Percentiles rank a stretch among this genome's conserved stretches.
These are phyloP conservation scores for Artibeus jamaicensis DNA, from an alignment of 2,797 vertebrate species.

Conservation along the genomic window DNA sequence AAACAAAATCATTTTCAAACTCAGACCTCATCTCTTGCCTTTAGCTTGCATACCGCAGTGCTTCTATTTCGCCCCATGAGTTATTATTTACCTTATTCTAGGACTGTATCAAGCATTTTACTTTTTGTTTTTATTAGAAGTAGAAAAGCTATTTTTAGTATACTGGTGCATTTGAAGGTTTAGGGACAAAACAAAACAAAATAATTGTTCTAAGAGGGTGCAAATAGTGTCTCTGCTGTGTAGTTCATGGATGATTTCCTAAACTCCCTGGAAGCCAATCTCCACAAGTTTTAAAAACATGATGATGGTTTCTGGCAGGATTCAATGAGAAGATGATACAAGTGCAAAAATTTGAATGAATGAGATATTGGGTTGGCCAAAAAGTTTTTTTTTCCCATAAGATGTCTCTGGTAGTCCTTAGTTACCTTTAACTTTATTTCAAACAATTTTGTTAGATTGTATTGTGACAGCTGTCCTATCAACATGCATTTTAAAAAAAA, in stretches of 20 bases:
- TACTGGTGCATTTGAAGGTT: not conserved
- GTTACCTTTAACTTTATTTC: too few species aligned
- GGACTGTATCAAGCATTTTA: not conserved
- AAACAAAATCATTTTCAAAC: not conserved
- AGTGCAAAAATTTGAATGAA: not conserved
- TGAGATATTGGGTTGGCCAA: not conserved
- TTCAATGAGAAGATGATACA: not conserved
- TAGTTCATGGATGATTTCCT: not conserved
- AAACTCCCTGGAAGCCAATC: not conserved
- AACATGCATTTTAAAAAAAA: too few species aligned
- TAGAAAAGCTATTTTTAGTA: not conserved
- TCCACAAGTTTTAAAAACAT: not conserved
- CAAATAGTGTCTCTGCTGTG: not conserved
- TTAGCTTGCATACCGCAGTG: too few species aligned
- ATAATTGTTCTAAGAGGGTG: not conserved
- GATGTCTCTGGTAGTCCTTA: too few species aligned
- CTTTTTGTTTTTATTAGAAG: not conserved
- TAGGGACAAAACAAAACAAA: not conserved
- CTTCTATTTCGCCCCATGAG: not conserved
- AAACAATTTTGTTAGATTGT: too few species aligned
- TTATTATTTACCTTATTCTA: not conserved
- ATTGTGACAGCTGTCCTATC: too few species aligned
- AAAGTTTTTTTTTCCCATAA: too few species aligned
- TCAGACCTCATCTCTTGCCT: not conserved
- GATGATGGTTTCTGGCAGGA: not conserved